These are phyloP conservation scores for Poeciliopsis infans DNA, from an alignment of 2,797 vertebrate genomes.

Conservation along the genomic window DNA sequence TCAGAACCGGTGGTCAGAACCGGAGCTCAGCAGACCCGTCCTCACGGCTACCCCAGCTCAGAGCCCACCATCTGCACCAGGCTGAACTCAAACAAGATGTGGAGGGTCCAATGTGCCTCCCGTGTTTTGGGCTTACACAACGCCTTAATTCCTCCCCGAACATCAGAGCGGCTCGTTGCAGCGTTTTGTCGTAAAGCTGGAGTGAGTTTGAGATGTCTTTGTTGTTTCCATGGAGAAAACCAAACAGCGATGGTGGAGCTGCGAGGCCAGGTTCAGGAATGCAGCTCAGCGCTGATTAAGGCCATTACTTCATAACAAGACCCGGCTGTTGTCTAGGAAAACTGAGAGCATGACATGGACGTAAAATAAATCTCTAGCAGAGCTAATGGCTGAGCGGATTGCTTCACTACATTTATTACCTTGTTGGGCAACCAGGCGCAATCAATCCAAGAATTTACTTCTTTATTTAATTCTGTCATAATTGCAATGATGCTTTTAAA, in stretches of 20 bases:
- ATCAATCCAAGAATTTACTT: constrained; percentile 26
- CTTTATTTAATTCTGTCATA: constrained; percentile 4
- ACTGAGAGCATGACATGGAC: constrained; percentile 47
- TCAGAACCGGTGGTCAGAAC: constrained; percentile 30
- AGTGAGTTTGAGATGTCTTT: constrained; percentile 34
- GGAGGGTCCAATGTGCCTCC: constrained; percentile 50
- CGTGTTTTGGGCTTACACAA: constrained; percentile 44
- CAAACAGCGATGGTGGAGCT: constrained; percentile 56
- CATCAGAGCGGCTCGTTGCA: constrained; percentile 24
- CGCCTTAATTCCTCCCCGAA: constrained; percentile 26
- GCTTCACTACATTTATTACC: constrained; percentile 37
- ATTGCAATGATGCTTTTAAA: constrained; percentile 18
- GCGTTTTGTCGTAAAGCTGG: constrained; percentile 49
- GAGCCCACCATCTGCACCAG: constrained; percentile 24
- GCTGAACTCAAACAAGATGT: constrained; percentile 47
- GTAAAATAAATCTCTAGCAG: constrained; percentile 55
- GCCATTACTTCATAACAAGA: constrained; percentile 65
- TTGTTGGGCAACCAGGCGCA: constrained; percentile 15
- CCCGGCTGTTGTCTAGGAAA: constrained; percentile 59
- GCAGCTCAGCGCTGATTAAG: constrained; percentile 63
- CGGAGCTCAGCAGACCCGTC: constrained; percentile 10
- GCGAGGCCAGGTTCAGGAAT: constrained; percentile 45
- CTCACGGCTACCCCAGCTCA: constrained; percentile 7
- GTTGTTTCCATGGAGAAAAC: constrained; percentile 69
- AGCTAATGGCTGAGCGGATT: constrained; percentile 37